phyloP scores from a whole-genome alignment of 2,888 invertebrate genomes.

The Callyntrura sp. region DNA sequence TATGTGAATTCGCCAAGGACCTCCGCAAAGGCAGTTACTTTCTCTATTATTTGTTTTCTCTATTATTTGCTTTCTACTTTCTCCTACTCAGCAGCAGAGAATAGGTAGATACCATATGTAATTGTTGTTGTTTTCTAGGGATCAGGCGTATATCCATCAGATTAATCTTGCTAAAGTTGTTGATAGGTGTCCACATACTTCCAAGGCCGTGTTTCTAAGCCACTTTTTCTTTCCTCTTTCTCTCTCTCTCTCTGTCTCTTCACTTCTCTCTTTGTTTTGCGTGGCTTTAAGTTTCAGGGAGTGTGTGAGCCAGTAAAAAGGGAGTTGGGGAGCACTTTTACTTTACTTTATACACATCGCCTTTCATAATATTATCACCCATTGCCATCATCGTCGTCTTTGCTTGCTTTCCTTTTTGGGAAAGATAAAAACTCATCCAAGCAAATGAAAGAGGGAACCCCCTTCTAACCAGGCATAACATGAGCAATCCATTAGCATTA shows the following conservation, averaged over 20 bases:
- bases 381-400: no score
- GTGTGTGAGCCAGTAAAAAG: no score
- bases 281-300: background rate
- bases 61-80: no score
- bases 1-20: no score
- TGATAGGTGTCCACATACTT: background rate
- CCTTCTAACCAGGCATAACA: slow-evolving; percentile 31
- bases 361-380: no score
- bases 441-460: slow-evolving; percentile 1
- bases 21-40: no score
- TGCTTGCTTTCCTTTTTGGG: background rate
- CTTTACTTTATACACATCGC: background rate
- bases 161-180: background rate
- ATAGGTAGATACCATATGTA: no score
- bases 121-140: no score
- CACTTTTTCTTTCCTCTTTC: background rate
- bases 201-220: background rate
- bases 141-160: no score
- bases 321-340: background rate
- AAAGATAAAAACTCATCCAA: slow-evolving; percentile 17
- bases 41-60: no score
- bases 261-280: background rate
- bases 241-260: background rate
- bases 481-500: slow-evolving; percentile 74
- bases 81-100: no score